Evolutionary conservation across 53 echinoderm and acorn worm species (phyloP).

Genomic region (Arbacia lixula): DNA sequence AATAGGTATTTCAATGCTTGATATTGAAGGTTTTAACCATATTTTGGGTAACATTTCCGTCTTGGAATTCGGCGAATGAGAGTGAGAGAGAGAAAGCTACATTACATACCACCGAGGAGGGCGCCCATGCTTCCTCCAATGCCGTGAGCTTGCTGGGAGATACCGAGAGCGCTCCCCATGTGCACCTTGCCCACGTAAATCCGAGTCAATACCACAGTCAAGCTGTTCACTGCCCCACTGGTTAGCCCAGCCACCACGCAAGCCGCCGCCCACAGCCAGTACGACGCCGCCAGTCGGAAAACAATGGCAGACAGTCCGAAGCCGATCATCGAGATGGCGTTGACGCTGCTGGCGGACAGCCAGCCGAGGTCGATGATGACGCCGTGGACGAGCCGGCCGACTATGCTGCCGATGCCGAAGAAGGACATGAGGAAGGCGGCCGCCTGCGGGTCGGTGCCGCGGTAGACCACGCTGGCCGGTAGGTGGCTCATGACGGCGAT

Average conservation of each 20-base stretch:
- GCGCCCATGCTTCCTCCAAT: constrained; percentile 6
- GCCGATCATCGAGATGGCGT: background rate
- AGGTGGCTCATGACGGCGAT: constrained; percentile 17
- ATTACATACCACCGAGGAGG: constrained; percentile 10
- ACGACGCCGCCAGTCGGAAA: background rate
- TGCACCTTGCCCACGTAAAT: constrained; percentile 15
- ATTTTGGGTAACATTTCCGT: too few relatives aligned
- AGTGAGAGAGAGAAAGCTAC: too few relatives aligned
- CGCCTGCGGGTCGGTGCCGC: constrained; percentile 7
- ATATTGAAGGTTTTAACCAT: too few relatives aligned
- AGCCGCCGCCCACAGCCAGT: background rate
- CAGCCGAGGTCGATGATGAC: constrained; percentile 1
- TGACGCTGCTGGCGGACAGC: background rate
- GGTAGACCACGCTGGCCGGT: background rate
- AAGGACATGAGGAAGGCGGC: constrained; percentile 23
- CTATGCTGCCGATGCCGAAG: constrained; percentile 8
- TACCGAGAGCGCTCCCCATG: constrained; percentile 3
- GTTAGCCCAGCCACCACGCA: background rate
- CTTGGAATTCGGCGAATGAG: too few relatives aligned
- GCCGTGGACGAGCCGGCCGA: background rate
- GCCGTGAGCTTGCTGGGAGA: background rate
- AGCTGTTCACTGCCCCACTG: background rate
- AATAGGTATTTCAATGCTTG: too few relatives aligned
- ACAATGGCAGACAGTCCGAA: background rate
- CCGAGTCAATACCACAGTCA: background rate